phyloP scores from a whole-genome alignment of 1,140 invertebrate genomes.

The Pomphorhynchus laevis region DNA sequence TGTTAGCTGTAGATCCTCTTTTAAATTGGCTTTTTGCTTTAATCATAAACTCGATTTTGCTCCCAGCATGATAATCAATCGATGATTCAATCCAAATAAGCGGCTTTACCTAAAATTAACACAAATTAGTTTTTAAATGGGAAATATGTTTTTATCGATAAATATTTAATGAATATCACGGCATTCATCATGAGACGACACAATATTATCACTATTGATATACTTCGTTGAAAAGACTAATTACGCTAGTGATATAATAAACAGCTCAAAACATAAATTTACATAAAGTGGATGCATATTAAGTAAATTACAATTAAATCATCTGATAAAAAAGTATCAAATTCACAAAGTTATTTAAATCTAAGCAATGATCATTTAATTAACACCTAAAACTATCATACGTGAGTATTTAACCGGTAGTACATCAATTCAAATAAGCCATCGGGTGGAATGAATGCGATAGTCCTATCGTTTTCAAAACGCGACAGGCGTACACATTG shows the following conservation, averaged over 20 bases:
- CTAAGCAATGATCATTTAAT: background rate
- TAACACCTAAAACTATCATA: no score
- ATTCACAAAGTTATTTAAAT: background rate
- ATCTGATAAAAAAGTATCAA: background rate
- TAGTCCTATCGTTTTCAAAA: constrained; percentile 92
- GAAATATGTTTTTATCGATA: background rate
- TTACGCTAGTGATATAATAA: no score
- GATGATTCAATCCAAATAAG: constrained; percentile 98
- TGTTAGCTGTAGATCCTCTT: constrained; percentile 75
- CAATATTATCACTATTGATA: no score
- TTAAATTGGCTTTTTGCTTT: constrained; percentile 98
- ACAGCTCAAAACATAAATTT: background rate
- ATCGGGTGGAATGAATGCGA: constrained; percentile 92
- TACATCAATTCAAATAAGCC: constrained; percentile 99
- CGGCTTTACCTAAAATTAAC: constrained; percentile 37
- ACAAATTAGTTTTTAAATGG: background rate
- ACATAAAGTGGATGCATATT: background rate
- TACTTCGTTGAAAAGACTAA: no score
- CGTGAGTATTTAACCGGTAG: constrained; percentile 75
- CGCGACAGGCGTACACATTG: constrained; percentile 78
- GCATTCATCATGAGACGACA: no score
- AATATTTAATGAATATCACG: background rate
- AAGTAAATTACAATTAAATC: background rate
- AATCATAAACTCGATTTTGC: constrained; percentile 92
- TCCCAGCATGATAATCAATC: constrained; percentile 87